Evolutionary conservation across 2,797 vertebrate species (phyloP).

Genomic region (Sciaenops ocellatus): DNA sequence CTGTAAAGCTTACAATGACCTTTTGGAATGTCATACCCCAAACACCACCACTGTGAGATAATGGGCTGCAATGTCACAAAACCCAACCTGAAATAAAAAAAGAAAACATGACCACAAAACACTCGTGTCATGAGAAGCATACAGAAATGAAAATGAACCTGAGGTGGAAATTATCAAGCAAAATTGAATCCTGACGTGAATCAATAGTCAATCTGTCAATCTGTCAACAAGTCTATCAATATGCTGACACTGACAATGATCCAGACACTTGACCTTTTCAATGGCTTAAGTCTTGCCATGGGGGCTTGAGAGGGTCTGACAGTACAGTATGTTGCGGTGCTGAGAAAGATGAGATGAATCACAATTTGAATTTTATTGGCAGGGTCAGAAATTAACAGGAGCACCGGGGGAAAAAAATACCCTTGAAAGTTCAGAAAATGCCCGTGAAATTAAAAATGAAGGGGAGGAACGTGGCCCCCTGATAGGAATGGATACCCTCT

Average conservation of each 20-base stretch:
- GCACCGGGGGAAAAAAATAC: conserved; percentile 27
- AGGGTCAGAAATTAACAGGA: conserved; percentile 67
- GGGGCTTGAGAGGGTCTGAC: conserved; percentile 56
- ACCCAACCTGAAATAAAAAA: conserved; percentile 2
- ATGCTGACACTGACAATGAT: conserved; percentile 78
- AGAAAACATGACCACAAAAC: conserved; percentile 10
- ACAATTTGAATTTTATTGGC: conserved; percentile 76
- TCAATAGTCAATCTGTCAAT: conserved; percentile 74
- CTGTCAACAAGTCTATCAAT: conserved; percentile 81
- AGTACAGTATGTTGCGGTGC: conserved; percentile 32
- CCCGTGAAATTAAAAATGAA: conserved; percentile 64
- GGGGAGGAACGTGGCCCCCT: conserved; percentile 25
- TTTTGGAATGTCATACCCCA: conserved; percentile 71
- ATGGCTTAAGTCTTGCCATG: conserved; percentile 76
- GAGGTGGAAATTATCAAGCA: conserved; percentile 32
- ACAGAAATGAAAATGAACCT: conserved; percentile 17
- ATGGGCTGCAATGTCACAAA: conserved; percentile 57
- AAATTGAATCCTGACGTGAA: conserved; percentile 55
- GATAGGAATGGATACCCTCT: conserved; percentile 48
- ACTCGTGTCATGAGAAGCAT: not conserved
- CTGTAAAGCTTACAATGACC: conserved; percentile 63
- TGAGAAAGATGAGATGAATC: conserved; percentile 66
- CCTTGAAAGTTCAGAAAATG: conserved; percentile 69
- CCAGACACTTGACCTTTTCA: conserved; percentile 81
- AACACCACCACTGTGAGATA: conserved; percentile 65